Conservation (phyloP, 2,888 invertebrate species). For the Elegia similella region DNA sequence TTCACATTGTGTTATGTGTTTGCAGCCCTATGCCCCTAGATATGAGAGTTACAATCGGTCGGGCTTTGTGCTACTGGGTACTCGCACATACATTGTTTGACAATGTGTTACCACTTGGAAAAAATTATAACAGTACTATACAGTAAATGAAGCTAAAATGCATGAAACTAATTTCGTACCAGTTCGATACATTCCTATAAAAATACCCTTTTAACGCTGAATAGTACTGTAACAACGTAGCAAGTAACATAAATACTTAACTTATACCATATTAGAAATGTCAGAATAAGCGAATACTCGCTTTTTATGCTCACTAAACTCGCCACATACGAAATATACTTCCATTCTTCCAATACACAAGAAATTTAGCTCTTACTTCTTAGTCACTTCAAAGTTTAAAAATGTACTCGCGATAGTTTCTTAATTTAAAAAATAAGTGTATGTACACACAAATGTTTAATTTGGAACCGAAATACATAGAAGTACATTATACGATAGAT, state of each 20-base stretch:
- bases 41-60: neutral
- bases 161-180: neutral
- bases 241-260: neutral
- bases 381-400: neutral
- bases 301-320: neutral
- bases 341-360: neutral
- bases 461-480: neutral
- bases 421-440: neutral
- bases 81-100: neutral
- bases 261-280: neutral
- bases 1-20: neutral
- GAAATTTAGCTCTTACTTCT: neutral
- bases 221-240: neutral
- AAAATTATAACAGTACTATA: neutral
- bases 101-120: neutral
- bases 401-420: neutral
- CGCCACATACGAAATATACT: neutral
- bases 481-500: conserved; percentile 24
- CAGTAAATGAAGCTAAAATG: neutral
- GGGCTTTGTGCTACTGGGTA: neutral
- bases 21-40: neutral
- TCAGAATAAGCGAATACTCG: neutral
- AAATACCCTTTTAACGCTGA: neutral
- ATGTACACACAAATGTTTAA: conserved; percentile 7
- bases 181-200: neutral